These are phyloP conservation scores for Gastrophysa polygoni DNA, from an alignment of 2,888 invertebrate species.

Conservation along the genomic window DNA sequence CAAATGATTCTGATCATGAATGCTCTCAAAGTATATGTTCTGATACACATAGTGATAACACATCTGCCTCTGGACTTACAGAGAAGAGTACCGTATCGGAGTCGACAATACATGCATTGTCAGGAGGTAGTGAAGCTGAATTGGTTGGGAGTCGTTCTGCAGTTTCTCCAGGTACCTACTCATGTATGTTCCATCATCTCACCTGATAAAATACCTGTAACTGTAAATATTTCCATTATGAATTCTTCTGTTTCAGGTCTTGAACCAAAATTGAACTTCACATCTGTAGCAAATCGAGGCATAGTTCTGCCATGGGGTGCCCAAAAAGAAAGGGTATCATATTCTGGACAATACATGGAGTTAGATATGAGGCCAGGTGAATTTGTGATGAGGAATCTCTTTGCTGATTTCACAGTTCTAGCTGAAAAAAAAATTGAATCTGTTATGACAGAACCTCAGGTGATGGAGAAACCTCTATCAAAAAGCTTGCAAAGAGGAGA, in stretches of 20 bases:
- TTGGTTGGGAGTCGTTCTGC: slow-evolving; percentile 34
- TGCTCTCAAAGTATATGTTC: slow-evolving; percentile 57
- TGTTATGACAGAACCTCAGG: slow-evolving; percentile 89
- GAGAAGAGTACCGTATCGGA: slow-evolving; percentile 53
- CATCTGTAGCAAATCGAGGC: slow-evolving; percentile 55
- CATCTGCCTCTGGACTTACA: slow-evolving; percentile 53
- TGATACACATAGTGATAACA: slow-evolving; percentile 57
- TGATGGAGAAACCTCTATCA: slow-evolving; percentile 92
- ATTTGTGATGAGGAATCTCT: slow-evolving; percentile 93
- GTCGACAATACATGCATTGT: slow-evolving; percentile 51
- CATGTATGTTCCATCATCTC: too few relatives aligned
- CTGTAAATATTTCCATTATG: too few relatives aligned
- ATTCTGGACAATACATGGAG: slow-evolving; percentile 59
- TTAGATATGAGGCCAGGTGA: slow-evolving; percentile 86
- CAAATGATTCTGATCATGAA: slow-evolving; percentile 56
- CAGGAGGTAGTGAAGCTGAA: slow-evolving; percentile 42
- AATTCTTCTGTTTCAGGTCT: slow-evolving; percentile 39
- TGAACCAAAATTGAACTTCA: slow-evolving; percentile 33
- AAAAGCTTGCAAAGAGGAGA: slow-evolving; percentile 96
- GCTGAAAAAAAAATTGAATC: slow-evolving; percentile 96
- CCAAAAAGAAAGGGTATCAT: slow-evolving; percentile 68
- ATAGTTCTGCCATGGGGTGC: slow-evolving; percentile 85
- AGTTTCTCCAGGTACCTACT: slow-evolving; percentile 35
- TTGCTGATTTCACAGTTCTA: slow-evolving; percentile 92
- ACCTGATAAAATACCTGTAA: too few relatives aligned